Conservation (phyloP, 1,140 invertebrate species). For the Drosophila miranda region DNA sequence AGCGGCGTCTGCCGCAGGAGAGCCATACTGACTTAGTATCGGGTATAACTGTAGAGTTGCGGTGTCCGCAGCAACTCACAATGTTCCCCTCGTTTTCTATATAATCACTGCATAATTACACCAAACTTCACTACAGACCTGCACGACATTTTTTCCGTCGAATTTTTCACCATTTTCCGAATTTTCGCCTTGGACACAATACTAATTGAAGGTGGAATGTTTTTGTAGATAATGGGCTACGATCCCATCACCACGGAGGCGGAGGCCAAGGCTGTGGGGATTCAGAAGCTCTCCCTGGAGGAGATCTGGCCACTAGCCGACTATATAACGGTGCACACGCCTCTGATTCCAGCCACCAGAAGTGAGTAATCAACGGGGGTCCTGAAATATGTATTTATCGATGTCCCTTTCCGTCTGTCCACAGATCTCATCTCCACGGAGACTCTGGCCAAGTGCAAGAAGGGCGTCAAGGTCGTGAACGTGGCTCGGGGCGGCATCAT, state of each 20-base stretch:
- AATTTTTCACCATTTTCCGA: too few relatives aligned
- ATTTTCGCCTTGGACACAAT: not conserved
- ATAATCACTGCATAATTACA: too few relatives aligned
- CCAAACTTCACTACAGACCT: too few relatives aligned
- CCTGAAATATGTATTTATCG: not conserved
- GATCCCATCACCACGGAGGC: slow-evolving; percentile 94
- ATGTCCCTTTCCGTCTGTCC: slow-evolving; percentile 35
- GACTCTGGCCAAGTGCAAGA: slow-evolving; percentile 91
- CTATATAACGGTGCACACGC: slow-evolving; percentile 98
- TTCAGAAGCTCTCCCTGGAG: slow-evolving; percentile 90
- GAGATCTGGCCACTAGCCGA: slow-evolving; percentile 96
- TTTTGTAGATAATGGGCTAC: slow-evolving; percentile 90
- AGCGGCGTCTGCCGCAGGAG: too few relatives aligned
- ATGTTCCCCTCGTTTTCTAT: too few relatives aligned
- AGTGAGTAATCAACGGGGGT: slow-evolving; percentile 84
- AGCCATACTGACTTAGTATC: too few relatives aligned
- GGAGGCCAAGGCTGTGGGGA: slow-evolving; percentile 88
- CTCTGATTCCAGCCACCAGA: slow-evolving; percentile 95
- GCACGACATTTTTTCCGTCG: too few relatives aligned
- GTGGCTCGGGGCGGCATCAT: slow-evolving; percentile 97
- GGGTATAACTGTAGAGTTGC: too few relatives aligned
- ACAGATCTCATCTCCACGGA: slow-evolving; percentile 93
- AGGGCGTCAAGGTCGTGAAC: slow-evolving; percentile 95
- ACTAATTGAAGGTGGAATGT: slow-evolving; percentile 23
- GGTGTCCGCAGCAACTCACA: too few relatives aligned